Evolutionary conservation across 2,888 invertebrate species (phyloP).

Genomic region (Melitaea athalia): DNA sequence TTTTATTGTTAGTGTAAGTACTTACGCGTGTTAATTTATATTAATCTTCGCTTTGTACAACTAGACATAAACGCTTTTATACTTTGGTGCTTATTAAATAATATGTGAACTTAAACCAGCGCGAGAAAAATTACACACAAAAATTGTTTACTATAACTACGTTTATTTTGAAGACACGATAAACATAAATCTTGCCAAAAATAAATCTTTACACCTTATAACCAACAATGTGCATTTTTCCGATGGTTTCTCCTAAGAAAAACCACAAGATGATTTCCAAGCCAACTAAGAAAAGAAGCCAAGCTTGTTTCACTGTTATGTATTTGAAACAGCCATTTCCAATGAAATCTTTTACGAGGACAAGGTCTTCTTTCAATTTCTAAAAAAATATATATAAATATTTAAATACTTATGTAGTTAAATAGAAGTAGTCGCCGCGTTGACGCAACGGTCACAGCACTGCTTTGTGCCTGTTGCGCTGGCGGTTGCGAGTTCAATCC

Average conservation of each 20-base stretch:
- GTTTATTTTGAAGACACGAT: constrained; percentile 34
- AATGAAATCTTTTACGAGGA: constrained; percentile 53
- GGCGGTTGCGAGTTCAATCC: too few relatives aligned
- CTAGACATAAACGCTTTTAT: too few relatives aligned
- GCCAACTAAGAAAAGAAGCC: constrained; percentile 61
- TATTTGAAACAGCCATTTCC: constrained; percentile 52
- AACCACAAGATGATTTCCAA: constrained; percentile 67
- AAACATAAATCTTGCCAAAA: background rate
- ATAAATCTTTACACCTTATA: constrained; percentile 55
- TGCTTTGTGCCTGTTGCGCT: too few relatives aligned
- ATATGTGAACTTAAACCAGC: background rate
- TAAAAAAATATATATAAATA: constrained; percentile 38
- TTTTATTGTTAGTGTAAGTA: constrained; percentile 13
- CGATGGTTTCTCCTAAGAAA: constrained; percentile 69
- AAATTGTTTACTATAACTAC: constrained; percentile 1
- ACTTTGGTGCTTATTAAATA: too few relatives aligned
- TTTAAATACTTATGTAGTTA: background rate
- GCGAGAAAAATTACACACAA: background rate
- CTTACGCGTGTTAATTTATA: constrained; percentile 13
- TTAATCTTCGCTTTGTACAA: background rate
- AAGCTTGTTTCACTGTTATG: constrained; percentile 65
- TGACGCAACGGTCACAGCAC: too few relatives aligned
- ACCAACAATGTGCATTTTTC: constrained; percentile 67
- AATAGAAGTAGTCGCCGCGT: too few relatives aligned
- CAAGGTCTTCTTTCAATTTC: constrained; percentile 56